phyloP scores from a whole-genome alignment of 2,888 invertebrate species.

The Lasiommata megera region DNA sequence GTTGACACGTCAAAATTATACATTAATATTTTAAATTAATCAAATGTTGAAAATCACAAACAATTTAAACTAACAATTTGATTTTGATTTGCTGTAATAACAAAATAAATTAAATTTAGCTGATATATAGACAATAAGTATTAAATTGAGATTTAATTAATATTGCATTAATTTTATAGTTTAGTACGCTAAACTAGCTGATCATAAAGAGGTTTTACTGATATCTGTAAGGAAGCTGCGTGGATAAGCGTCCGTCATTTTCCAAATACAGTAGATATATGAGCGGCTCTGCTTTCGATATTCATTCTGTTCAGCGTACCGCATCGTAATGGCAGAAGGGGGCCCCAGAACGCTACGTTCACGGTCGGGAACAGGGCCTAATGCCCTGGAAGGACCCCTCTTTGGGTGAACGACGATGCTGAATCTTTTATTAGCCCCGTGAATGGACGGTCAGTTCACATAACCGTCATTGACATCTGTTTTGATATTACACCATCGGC shows the following conservation, averaged over 20 bases:
- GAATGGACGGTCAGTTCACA: conserved; percentile 77
- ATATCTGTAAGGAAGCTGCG: too few relatives aligned
- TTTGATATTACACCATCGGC: conserved; percentile 76
- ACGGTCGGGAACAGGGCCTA: conserved; percentile 52
- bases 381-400: conserved; percentile 65
- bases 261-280: conserved; percentile 1
- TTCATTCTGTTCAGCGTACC: conserved; percentile 57
- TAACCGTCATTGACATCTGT: conserved; percentile 78
- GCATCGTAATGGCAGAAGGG: conserved; percentile 57
- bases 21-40: too few relatives aligned
- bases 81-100: too few relatives aligned
- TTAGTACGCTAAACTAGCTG: too few relatives aligned
- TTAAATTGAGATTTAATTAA: too few relatives aligned
- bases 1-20: too few relatives aligned
- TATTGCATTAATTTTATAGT: too few relatives aligned
- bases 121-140: too few relatives aligned
- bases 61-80: too few relatives aligned
- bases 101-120: too few relatives aligned
- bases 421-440: conserved; percentile 80
- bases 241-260: not conserved
- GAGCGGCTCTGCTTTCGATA: conserved; percentile 32
- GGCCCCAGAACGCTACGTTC: conserved; percentile 53
- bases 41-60: too few relatives aligned
- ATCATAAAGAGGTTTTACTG: too few relatives aligned
- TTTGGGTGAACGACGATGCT: conserved; percentile 71